Conservation (phyloP, 2,113 vertebrate species). For the Opisthocomus hoazin region DNA sequence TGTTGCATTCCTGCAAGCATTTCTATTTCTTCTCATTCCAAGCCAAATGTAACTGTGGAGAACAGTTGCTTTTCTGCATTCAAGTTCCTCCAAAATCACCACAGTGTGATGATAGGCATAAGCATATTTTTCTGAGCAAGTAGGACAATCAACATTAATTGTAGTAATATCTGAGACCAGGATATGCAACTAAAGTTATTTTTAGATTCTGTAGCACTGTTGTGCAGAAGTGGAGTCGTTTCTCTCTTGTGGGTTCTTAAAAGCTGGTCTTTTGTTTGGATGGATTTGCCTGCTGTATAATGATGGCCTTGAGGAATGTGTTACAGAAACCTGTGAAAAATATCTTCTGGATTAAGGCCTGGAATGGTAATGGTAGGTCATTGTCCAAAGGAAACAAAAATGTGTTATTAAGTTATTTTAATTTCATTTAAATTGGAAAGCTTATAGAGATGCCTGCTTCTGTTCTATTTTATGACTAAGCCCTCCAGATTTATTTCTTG, state of each 20-base stretch:
- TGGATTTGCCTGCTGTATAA: slow-evolving; percentile 9
- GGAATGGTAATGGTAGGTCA: slow-evolving; percentile 8
- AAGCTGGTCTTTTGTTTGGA: slow-evolving; percentile 17
- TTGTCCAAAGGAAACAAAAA: slow-evolving; percentile 48
- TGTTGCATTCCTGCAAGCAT: not conserved
- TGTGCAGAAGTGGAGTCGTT: not conserved
- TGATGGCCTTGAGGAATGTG: slow-evolving; percentile 18
- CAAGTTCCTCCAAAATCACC: not conserved
- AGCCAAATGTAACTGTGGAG: not conserved
- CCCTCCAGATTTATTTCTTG: slow-evolving; percentile 13
- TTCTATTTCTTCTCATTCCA: not conserved
- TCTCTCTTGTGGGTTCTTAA: not conserved
- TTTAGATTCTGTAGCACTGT: not conserved
- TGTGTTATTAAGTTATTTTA: slow-evolving; percentile 59
- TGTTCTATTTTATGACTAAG: slow-evolving; percentile 29
- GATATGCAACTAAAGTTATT: not conserved
- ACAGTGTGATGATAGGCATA: not conserved
- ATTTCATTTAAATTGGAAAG: slow-evolving; percentile 42
- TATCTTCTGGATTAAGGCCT: slow-evolving; percentile 1
- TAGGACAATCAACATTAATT: not conserved
- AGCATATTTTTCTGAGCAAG: not conserved
- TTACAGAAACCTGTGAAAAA: slow-evolving; percentile 27
- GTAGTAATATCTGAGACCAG: not conserved
- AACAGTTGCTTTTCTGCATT: not conserved
- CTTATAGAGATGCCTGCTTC: slow-evolving; percentile 17